These are phyloP conservation scores for Pteropus rufus DNA, from an alignment of 2,797 vertebrate species.

Conservation along the genomic window DNA sequence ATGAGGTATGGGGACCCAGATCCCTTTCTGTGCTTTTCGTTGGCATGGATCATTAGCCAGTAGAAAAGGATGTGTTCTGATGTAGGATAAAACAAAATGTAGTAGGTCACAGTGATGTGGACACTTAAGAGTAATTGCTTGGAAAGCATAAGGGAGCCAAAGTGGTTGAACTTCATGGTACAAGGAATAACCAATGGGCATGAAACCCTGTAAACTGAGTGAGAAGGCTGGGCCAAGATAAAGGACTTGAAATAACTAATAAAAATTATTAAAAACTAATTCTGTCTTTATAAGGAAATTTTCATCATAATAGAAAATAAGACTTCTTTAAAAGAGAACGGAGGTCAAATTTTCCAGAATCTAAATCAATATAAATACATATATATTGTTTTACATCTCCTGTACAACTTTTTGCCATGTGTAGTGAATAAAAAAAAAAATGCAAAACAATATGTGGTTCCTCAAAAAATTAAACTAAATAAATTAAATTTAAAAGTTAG, in stretches of 20 bases:
- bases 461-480: neutral
- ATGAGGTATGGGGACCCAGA: neutral
- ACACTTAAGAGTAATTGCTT: constrained; percentile 23
- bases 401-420: neutral
- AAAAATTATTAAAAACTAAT: neutral
- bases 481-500: neutral
- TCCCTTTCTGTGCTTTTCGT: constrained; percentile 2
- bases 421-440: neutral
- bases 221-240: neutral
- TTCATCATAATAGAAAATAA: neutral
- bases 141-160: neutral
- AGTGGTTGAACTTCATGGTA: neutral
- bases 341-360: neutral
- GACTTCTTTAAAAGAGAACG: neutral
- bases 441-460: neutral
- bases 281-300: neutral
- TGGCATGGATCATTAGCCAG: constrained; percentile 30
- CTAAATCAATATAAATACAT: neutral
- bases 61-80: constrained; percentile 10
- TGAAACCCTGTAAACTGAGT: neutral
- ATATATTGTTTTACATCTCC: neutral
- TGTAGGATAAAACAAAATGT: neutral
- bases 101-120: neutral
- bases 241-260: neutral
- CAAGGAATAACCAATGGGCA: neutral